phyloP scores from a whole-genome alignment of 1,140 invertebrate genomes.

The Halictus rubicundus region DNA sequence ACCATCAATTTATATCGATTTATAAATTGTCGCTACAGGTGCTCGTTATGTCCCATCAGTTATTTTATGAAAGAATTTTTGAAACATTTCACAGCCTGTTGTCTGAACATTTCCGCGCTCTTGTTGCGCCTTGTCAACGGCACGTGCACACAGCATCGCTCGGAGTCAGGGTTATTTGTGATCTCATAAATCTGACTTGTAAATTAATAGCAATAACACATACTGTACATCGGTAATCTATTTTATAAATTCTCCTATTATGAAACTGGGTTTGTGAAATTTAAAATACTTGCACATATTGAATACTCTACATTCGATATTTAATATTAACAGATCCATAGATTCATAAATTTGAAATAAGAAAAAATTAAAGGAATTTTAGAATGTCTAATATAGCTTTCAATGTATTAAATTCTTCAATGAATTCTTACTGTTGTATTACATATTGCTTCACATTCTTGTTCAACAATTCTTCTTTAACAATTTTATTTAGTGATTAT shows the following conservation, averaged over 20 bases:
- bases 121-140: not conserved
- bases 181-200: not conserved
- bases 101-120: not conserved
- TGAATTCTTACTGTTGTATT: too few species aligned
- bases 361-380: too few species aligned
- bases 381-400: too few species aligned
- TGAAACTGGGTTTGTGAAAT: too few species aligned
- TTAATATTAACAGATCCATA: too few species aligned
- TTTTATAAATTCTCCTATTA: not conserved
- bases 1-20: not conserved
- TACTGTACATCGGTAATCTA: not conserved
- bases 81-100: not conserved
- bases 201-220: not conserved
- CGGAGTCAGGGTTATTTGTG: not conserved
- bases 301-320: too few species aligned
- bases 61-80: constrained; percentile 1
- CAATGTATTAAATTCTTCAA: too few species aligned
- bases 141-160: not conserved
- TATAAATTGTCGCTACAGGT: not conserved
- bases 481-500: too few species aligned
- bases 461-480: too few species aligned
- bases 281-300: too few species aligned
- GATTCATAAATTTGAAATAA: too few species aligned
- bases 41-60: not conserved
- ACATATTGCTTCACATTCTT: too few species aligned